Evolutionary conservation across 2,113 vertebrate species (phyloP).

Genomic region (Nyctibius bracteatus): DNA sequence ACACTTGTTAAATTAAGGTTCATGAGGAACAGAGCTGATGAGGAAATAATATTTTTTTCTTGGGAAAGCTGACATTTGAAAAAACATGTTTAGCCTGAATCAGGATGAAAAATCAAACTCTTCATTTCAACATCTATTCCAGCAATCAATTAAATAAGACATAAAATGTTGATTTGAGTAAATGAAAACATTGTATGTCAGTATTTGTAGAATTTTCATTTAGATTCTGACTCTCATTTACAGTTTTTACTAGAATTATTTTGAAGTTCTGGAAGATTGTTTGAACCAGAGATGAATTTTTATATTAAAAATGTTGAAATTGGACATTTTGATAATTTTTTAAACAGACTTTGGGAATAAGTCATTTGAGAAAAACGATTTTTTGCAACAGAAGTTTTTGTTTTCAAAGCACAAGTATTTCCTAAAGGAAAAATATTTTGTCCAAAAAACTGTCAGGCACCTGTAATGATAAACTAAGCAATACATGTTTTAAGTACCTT

Average conservation of each 20-base stretch:
- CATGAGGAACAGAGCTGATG: background rate
- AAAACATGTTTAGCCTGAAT: background rate
- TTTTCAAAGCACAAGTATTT: background rate
- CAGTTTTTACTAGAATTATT: background rate
- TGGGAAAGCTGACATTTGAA: background rate
- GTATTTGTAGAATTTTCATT: background rate
- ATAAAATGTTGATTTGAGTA: background rate
- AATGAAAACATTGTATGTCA: background rate
- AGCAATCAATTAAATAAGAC: background rate
- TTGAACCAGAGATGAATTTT: background rate
- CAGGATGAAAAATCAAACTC: background rate
- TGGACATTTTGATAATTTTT: background rate
- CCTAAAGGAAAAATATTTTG: background rate
- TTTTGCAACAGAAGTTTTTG: background rate
- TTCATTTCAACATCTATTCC: background rate
- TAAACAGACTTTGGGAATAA: background rate
- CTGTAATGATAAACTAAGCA: background rate
- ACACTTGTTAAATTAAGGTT: constrained; percentile 9
- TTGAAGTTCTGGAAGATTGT: background rate
- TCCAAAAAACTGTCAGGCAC: background rate
- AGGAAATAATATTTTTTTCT: background rate
- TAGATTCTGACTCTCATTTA: background rate
- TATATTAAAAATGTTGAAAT: background rate
- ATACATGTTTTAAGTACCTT: constrained; percentile 16
- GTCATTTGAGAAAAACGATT: background rate